Evolutionary conservation across 2,797 vertebrate species (phyloP), one percentile per base, ranked within the genome.

Genomic region (Parauchenoglanis punctatus): DNA sequence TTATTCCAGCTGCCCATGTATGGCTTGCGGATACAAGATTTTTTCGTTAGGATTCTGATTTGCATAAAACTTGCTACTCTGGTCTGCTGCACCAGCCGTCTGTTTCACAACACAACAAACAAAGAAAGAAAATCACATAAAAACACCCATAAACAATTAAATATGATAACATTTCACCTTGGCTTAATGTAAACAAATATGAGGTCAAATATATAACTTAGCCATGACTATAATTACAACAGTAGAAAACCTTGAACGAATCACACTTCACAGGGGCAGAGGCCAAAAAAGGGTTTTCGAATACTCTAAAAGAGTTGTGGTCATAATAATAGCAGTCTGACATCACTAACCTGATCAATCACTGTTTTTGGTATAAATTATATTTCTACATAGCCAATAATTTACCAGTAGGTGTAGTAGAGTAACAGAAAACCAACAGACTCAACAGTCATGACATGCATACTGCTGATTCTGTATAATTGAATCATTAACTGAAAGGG

Each of bases 1-100:
- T 95, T 95, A 95, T 95, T 94, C 92, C 93, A 90, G 89, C 81
- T 83, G 86, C 88, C 91, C 35, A 92, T 92, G 92, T 93, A 87
- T 87, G 90, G 92, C 92, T 93, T 87, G 90, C 88, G 94, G 94
- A 93, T 80, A 86, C 87, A 84, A 67, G 93, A 93, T 89, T 90
- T 95, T 95, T 95, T 20, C 92, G 94, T 95, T 95, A 95, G 92
- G 87, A 93, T 92, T 93, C 83, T 85, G 90, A 96, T 95, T 96
- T 95, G 93, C 94, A 95, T 94, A 94, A 93, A 88, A 93, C 94
- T 93, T 92, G 91, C 95, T 95, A 95, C 93, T 89, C 90, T 93
- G 90, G 92, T 91, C 91, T 90, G 92, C 93, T 94, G 93, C 91
- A 23, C 84, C 92, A 92, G 92, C 92, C 91, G 91, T 91, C 89